These are phyloP conservation scores for Tricholauxania praeusta DNA, from an alignment of 2,888 invertebrate genomes.

Conservation along the genomic window DNA sequence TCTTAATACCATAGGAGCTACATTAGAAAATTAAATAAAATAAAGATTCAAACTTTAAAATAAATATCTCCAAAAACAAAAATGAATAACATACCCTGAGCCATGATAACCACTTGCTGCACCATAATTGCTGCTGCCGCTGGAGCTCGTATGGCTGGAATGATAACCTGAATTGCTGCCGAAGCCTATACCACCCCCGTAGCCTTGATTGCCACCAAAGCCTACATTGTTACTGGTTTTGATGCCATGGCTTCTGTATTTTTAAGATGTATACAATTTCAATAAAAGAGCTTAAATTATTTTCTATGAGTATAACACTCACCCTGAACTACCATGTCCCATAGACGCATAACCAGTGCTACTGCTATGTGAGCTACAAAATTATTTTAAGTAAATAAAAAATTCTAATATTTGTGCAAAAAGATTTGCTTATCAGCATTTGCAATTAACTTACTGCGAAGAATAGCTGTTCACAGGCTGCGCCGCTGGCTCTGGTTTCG, in stretches of 20 bases:
- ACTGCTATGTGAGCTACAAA: too few species aligned
- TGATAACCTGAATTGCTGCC: conserved; percentile 30
- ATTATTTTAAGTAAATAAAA: too few species aligned
- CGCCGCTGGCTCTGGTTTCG: too few species aligned
- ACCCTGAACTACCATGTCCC: too few species aligned
- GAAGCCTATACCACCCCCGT: conserved; percentile 26
- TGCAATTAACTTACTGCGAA: too few species aligned
- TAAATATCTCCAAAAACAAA: not conserved
- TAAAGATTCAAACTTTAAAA: not conserved
- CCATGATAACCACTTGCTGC: conserved; percentile 21
- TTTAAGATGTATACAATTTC: too few species aligned
- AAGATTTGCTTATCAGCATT: too few species aligned
- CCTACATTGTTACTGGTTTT: not conserved
- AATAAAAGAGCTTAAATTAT: too few species aligned
- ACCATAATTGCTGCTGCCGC: conserved; percentile 28
- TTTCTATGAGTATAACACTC: too few species aligned
- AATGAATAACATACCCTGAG: not conserved
- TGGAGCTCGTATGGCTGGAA: conserved; percentile 11
- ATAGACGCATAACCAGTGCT: too few species aligned
- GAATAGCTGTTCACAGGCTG: too few species aligned
- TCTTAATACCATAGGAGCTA: conserved; percentile 6
- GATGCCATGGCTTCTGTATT: not conserved
- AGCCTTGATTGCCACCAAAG: not conserved
- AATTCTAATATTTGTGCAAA: too few species aligned
- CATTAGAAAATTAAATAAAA: not conserved